Base-by-base conservation (phyloP, 2,888 invertebrate species). In the Elegia similella region DNA sequence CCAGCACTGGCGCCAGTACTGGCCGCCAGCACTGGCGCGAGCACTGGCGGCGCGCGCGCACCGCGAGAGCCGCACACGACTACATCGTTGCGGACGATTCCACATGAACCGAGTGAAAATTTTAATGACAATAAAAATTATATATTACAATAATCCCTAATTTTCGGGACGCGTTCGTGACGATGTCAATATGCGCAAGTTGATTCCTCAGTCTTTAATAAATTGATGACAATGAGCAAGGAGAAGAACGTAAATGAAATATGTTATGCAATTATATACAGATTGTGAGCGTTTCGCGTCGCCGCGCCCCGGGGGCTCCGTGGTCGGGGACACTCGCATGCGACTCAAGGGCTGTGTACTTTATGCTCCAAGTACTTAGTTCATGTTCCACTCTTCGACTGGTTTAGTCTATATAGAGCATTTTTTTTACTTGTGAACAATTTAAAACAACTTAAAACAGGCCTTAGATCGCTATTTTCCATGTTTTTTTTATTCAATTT, bases 171-270 rank as follows among this genome's bases (percentile, higher is more conserved):
- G 84, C 86, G 82, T 85, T 81, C 86, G 88, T 87, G 88, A 82
- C 88, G 82, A 89, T 88, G 89, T 86, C 87, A 82, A 83, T 86
- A 86, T 86, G 88, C 89, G 88, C 86, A 82, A 85, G 86, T 89
- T 89, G 90, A 89, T 90, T 88, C 84, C 89, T 90, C 90, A 90
- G 90, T 90, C 90, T 90, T 88, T 90, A 88, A 88, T 88, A 86
- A 86, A 88, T 90, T 90, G 90, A 90, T 90, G 90, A 84, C 88
- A 86, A 89, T 89, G 90, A 89, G 88, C 86, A 87, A 88, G 88
- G 88, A 87, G 83, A 82, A 73, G 68, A 85, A 88, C 82, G 82
- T 84, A 88, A 88, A 88, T 88, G 88, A 89, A 85, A 82, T 73
- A 88, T 88, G 89, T 80, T 79, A 87, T 88, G 90, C 85, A 82